These are phyloP conservation scores for Gymnorhina tibicen DNA, from an alignment of 2,113 vertebrate species.

Conservation along the genomic window DNA sequence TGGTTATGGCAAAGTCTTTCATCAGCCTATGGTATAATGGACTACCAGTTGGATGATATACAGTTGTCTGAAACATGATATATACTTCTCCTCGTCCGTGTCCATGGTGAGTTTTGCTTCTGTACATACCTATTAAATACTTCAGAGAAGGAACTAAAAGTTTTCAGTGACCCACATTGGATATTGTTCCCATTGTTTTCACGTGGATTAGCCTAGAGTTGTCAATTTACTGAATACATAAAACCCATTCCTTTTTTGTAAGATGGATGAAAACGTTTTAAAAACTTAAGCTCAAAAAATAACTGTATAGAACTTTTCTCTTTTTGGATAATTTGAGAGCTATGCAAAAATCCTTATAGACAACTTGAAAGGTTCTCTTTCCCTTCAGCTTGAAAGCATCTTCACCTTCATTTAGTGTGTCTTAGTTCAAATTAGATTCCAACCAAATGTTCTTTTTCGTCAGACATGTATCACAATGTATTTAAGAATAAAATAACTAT, in stretches of 20 bases:
- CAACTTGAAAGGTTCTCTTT: background rate
- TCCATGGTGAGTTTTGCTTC: constrained; percentile 45
- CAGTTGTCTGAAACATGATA: constrained; percentile 18
- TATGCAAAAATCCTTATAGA: background rate
- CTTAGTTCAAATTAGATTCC: background rate
- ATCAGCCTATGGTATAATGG: background rate
- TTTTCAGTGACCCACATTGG: background rate
- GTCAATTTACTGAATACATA: background rate
- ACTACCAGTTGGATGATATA: constrained; percentile 14
- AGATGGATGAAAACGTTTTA: background rate
- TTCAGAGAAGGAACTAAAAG: background rate
- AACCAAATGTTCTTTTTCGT: background rate
- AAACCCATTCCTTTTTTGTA: background rate
- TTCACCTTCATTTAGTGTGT: background rate
- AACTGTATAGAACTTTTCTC: background rate
- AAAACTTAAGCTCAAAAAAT: background rate
- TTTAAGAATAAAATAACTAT: background rate
- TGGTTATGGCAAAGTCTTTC: constrained; percentile 40
- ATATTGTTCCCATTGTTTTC: background rate
- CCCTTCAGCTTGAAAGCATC: background rate
- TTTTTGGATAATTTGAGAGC: background rate
- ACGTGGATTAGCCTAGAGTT: background rate
- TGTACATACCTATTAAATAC: background rate
- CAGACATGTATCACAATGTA: background rate
- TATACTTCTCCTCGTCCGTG: background rate